A percentile compares a stretch with the other conserved stretches of the same genome.
Conservation (phyloP, 2,113 vertebrate species). For the Notothenia coriiceps region DNA sequence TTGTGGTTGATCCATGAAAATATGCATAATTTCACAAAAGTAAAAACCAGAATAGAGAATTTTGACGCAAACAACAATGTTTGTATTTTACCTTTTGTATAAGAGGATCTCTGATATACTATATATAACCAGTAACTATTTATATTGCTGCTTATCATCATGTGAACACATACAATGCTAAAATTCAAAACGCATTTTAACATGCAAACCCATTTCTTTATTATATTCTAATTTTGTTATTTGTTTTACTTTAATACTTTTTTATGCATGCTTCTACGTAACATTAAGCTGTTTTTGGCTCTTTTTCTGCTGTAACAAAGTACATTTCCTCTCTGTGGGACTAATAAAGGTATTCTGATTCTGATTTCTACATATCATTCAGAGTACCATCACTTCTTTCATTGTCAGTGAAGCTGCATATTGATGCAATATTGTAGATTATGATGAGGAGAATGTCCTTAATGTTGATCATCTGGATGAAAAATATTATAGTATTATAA, state of each 20-base stretch:
- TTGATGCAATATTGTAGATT: not conserved
- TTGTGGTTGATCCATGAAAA: not conserved
- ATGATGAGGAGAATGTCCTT: not conserved
- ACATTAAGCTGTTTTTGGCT: too few species aligned
- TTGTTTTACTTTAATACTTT: too few species aligned
- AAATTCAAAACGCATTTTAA: not conserved
- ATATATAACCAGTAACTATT: not conserved
- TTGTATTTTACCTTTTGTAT: slow-evolving; percentile 2
- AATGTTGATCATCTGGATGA: too few species aligned
- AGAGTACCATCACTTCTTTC: not conserved
- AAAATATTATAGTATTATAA: too few species aligned
- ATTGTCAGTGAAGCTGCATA: not conserved
- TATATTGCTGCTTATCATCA: too few species aligned
- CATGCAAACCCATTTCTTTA: not conserved
- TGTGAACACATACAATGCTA: too few species aligned
- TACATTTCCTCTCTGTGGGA: too few species aligned
- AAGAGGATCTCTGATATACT: not conserved
- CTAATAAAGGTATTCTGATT: too few species aligned
- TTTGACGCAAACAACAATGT: not conserved
- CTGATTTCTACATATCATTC: not conserved
- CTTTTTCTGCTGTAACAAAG: too few species aligned
- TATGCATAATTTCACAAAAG: not conserved
- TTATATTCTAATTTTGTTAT: too few species aligned
- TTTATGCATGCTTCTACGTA: too few species aligned
- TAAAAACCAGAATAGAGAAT: slow-evolving; percentile 1